Base-by-base conservation (phyloP, 2,888 invertebrate species). In the Agrochola macilenta region DNA sequence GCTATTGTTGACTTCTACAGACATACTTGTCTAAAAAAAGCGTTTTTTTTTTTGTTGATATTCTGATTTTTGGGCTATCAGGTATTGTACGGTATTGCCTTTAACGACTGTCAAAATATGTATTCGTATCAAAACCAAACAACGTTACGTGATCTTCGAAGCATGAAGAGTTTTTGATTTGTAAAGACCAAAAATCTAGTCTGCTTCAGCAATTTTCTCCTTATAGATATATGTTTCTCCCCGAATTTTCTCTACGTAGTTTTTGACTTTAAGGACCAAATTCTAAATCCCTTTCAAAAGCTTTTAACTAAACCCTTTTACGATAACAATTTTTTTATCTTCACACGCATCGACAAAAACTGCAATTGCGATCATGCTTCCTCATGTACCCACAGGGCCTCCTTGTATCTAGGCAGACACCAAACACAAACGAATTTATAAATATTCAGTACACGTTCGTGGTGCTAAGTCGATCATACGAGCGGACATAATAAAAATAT, bases 391-490 rank as follows among this genome's bases (percentile, higher is more conserved):
- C 85, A 26, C 49, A n/a, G 65, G 85, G 80, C 80, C 80, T 81
- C 80, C 60, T 23, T 58, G 39, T 79, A 30, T 26, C 70, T 35
- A 54, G 64, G 78, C 69, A 52, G 54, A 54, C 60, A 64, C 58
- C 58, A 30, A 65, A 86, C 52, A 86, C 46, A 74, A 83, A 61
- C 39, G 78, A 64, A 26, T 63, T 69, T 60, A 87, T 85, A 85
- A 87, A 85, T 87, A 85, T 85, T 75, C 79, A 85, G 54, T 4
- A 8, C 83, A 54, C 82, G 85, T 78, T 35, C 64, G 78, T 49
- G 71, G 76, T 43, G 61, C 64, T 75, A 72, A 80, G 57, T 71
- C 74, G 69, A 76, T 84, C 84, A 84, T 58, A 74, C 68, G 57
- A 81, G n/a, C 26, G 68, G 52, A 58, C 58, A 58, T 65, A 8